A percentile compares a stretch with the other conserved stretches of the same genome.
phyloP scores from a whole-genome alignment of 2,113 vertebrate species.

The Thunnus thynnus region DNA sequence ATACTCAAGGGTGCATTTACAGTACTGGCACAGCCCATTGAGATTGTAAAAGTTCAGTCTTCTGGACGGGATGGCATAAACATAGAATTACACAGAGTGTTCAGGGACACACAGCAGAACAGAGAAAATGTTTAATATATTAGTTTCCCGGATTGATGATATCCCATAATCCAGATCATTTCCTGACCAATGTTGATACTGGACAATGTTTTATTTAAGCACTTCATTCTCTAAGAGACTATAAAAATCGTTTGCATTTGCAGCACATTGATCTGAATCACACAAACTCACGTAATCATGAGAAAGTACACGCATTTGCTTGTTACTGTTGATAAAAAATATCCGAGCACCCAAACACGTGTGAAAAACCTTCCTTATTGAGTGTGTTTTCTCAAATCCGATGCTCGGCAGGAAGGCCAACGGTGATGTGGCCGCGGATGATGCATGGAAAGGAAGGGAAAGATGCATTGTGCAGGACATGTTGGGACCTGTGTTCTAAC shows the following conservation, averaged over 20 bases:
- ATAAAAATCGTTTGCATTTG: neutral
- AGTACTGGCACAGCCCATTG: neutral
- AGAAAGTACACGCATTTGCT: conserved; percentile 1
- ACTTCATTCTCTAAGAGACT: neutral
- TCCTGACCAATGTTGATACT: neutral
- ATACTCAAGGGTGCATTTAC: neutral
- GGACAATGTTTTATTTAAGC: neutral
- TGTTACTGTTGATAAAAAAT: neutral
- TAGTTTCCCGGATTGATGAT: conserved; percentile 11
- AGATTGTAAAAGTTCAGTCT: conserved; percentile 2
- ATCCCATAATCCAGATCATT: neutral
- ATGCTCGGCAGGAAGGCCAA: conserved; percentile 28
- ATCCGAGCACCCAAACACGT: neutral
- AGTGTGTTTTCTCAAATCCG: conserved; percentile 43
- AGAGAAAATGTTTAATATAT: neutral
- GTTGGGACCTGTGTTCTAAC: conserved; percentile 80
- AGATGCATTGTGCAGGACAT: conserved; percentile 75
- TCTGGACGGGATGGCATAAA: conserved; percentile 4
- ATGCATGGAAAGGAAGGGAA: conserved; percentile 63
- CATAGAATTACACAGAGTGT: neutral
- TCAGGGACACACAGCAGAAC: conserved; percentile 21
- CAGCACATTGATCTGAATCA: neutral
- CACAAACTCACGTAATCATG: neutral
- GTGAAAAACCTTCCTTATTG: conserved; percentile 41
- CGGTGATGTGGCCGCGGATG: conserved; percentile 55